Conservation (phyloP, 2,888 invertebrate species). For the Machimus atricapillus region DNA sequence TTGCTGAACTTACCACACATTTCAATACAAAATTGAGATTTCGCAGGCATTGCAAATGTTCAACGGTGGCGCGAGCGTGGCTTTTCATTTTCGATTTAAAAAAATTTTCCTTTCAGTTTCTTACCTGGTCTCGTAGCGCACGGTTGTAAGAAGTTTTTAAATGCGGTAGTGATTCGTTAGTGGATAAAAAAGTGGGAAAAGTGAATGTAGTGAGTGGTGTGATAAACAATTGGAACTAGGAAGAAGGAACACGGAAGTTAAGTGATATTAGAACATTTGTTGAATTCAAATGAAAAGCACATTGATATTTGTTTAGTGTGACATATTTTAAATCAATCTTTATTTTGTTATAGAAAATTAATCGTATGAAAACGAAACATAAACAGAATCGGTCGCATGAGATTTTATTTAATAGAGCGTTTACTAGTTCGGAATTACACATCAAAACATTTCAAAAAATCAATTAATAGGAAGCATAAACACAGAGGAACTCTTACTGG, state of each 20-base stretch:
- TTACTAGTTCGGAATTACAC: not conserved
- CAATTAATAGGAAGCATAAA: not conserved
- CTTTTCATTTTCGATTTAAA: constrained; percentile 42
- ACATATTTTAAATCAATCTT: not conserved
- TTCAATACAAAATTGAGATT: constrained; percentile 35
- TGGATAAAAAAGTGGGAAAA: not conserved
- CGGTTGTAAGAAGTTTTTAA: constrained; percentile 40
- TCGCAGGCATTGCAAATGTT: constrained; percentile 46
- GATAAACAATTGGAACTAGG: not conserved
- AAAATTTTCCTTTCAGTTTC: constrained; percentile 48
- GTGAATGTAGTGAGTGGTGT: not conserved
- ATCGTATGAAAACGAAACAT: constrained; percentile 18
- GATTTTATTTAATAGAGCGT: constrained; percentile 29
- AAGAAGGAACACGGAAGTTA: not conserved
- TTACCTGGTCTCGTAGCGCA: constrained; percentile 50
- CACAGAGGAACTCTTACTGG: not conserved
- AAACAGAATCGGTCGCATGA: constrained; percentile 28
- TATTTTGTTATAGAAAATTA: constrained; percentile 6
- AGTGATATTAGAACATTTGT: constrained; percentile 9
- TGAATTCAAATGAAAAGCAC: constrained; percentile 8
- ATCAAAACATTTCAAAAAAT: not conserved
- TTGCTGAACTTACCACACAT: constrained; percentile 45
- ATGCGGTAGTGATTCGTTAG: not conserved
- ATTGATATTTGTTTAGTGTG: constrained; percentile 29
- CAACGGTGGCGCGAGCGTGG: not conserved